Conservation (phyloP, 2,888 invertebrate species). For the Dichetophora obliterata region DNA sequence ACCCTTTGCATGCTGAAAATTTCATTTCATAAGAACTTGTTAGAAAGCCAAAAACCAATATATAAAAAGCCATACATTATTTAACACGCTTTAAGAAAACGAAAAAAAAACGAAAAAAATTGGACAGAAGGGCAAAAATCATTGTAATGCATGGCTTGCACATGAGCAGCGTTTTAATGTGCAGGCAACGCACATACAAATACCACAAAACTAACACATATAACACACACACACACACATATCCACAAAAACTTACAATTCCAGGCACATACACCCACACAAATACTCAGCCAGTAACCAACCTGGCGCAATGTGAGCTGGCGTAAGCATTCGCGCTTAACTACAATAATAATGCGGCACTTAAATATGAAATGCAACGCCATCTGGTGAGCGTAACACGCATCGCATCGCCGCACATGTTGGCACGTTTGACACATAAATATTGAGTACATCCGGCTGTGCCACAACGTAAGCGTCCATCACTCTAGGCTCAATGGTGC, state of each 20-base stretch:
- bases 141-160: no score
- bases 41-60: no score
- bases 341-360: not conserved
- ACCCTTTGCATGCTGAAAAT: no score
- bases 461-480: conserved; percentile 3
- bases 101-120: no score
- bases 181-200: not conserved
- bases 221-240: not conserved
- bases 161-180: no score
- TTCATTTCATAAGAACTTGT: no score
- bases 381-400: conserved; percentile 18
- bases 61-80: no score
- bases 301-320: not conserved
- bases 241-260: not conserved
- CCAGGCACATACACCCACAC: no score
- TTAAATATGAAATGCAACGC: conserved; percentile 20
- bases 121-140: no score
- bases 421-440: conserved; percentile 36
- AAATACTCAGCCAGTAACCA: not conserved
- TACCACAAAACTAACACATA: not conserved
- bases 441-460: conserved; percentile 23
- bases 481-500: not conserved
- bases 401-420: conserved; percentile 30
- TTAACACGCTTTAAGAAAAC: no score
- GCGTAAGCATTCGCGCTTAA: not conserved